phyloP scores from a whole-genome alignment of 2,797 vertebrate genomes.

The Parauchenoglanis ngamensis region DNA sequence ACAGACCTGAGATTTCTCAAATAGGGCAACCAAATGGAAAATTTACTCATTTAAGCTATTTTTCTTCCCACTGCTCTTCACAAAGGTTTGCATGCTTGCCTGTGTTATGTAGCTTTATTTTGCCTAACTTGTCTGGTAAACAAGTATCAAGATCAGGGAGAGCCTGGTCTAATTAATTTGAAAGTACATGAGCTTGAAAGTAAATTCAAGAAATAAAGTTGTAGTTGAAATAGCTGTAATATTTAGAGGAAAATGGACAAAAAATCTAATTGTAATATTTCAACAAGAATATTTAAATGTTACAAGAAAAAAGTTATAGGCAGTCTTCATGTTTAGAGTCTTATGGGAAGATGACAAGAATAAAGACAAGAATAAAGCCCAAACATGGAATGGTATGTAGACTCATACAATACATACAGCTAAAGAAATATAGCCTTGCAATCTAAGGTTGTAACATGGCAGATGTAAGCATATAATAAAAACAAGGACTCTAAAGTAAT shows the following conservation, averaged over 20 bases:
- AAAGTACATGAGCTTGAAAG: not conserved
- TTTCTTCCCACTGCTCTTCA: not conserved
- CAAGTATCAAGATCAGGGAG: not conserved
- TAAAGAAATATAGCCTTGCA: no score
- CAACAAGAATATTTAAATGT: not conserved
- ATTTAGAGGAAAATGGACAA: not conserved
- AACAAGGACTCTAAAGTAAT: not conserved
- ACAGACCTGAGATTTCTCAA: not conserved
- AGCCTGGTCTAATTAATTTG: not conserved
- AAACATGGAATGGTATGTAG: no score
- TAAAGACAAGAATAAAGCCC: no score
- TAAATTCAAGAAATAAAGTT: not conserved
- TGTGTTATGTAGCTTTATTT: not conserved
- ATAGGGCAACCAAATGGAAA: not conserved
- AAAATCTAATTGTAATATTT: not conserved
- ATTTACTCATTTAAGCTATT: not conserved
- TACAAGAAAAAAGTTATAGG: no score
- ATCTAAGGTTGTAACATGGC: no score
- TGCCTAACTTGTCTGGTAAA: not conserved
- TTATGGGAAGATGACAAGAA: no score
- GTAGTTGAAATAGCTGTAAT: not conserved
- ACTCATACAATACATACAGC: no score
- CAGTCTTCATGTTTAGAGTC: no score
- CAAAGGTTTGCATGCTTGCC: not conserved
- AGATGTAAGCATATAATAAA: no score